These are phyloP conservation scores for Apotomis turbidana DNA, from an alignment of 2,888 invertebrate genomes.

Conservation along the genomic window DNA sequence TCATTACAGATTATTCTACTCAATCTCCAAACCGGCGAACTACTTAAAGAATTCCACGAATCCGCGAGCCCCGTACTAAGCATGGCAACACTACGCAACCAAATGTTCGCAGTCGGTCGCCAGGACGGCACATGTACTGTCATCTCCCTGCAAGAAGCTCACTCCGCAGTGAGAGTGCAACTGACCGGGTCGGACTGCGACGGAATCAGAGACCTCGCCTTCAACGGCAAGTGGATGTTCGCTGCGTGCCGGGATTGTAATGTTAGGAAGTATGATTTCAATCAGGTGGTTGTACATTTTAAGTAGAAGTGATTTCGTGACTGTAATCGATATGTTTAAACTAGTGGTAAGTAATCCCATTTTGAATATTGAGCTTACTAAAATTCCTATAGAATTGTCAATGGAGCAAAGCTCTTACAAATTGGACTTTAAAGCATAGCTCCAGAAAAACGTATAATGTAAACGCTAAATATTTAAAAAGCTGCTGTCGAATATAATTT, in stretches of 20 bases:
- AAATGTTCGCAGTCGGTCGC: constrained; percentile 82
- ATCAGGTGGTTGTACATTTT: constrained; percentile 76
- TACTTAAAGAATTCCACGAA: constrained; percentile 76
- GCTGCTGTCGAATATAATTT: neutral
- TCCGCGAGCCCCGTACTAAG: constrained; percentile 84
- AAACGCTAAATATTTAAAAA: constrained; percentile 2
- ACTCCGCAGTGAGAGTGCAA: constrained; percentile 69
- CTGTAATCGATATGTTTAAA: too few species aligned
- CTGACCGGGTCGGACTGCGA: constrained; percentile 89
- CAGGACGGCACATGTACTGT: constrained; percentile 86
- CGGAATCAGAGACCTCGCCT: constrained; percentile 85
- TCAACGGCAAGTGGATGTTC: constrained; percentile 84
- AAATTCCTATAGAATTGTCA: too few species aligned
- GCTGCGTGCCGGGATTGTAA: constrained; percentile 86
- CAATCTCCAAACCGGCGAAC: constrained; percentile 60
- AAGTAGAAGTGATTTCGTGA: constrained; percentile 57
- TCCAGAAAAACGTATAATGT: neutral
- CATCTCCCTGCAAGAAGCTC: constrained; percentile 69
- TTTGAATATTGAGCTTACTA: too few species aligned
- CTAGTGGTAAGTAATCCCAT: too few species aligned
- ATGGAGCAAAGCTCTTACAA: too few species aligned
- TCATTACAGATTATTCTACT: constrained; percentile 67
- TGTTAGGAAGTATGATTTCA: constrained; percentile 85
- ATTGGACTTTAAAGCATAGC: too few species aligned
- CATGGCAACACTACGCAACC: constrained; percentile 71